These are phyloP conservation scores for Kryptolebias marmoratus DNA, from an alignment of 2,113 vertebrate genomes.

Conservation along the genomic window DNA sequence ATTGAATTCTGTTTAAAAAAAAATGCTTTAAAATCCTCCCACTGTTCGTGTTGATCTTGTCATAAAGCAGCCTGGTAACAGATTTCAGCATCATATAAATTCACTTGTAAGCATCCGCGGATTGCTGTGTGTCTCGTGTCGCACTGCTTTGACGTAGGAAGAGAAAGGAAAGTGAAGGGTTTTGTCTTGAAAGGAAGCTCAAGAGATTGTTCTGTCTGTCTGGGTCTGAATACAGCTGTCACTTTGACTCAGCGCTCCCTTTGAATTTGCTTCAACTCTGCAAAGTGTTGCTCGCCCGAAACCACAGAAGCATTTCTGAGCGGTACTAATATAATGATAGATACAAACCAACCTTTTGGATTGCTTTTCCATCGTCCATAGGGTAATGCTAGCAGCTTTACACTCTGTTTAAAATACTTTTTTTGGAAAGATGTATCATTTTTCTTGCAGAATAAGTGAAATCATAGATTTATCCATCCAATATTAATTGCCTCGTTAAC, in stretches of 20 bases:
- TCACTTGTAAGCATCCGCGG: background rate
- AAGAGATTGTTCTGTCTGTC: constrained; percentile 4
- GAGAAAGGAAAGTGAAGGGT: background rate
- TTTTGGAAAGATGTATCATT: background rate
- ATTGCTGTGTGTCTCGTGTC: background rate
- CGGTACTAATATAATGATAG: constrained; percentile 20
- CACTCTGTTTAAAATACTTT: constrained; percentile 14
- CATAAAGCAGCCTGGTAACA: background rate
- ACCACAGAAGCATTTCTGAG: constrained; percentile 21
- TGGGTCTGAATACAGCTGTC: constrained; percentile 27
- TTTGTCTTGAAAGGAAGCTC: constrained; percentile 2
- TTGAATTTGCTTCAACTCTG: constrained; percentile 26
- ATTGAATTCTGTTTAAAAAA: background rate
- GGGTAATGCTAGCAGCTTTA: constrained; percentile 13
- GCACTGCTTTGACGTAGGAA: background rate
- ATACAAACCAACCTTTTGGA: constrained; percentile 40
- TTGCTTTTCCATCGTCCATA: constrained; percentile 9
- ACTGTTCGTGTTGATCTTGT: constrained; percentile 4
- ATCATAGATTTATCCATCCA: background rate
- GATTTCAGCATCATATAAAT: background rate
- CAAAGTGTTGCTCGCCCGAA: constrained; percentile 25
- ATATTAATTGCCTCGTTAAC: constrained; percentile 45
- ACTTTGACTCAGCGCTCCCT: constrained; percentile 27
- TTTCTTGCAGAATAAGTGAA: constrained; percentile 1
- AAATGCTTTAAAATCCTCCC: background rate